A percentile compares a stretch with the other conserved stretches of the same genome.
Evolutionary conservation across 2,797 vertebrate species (phyloP).

Genomic region (Lacerta bilineata): DNA sequence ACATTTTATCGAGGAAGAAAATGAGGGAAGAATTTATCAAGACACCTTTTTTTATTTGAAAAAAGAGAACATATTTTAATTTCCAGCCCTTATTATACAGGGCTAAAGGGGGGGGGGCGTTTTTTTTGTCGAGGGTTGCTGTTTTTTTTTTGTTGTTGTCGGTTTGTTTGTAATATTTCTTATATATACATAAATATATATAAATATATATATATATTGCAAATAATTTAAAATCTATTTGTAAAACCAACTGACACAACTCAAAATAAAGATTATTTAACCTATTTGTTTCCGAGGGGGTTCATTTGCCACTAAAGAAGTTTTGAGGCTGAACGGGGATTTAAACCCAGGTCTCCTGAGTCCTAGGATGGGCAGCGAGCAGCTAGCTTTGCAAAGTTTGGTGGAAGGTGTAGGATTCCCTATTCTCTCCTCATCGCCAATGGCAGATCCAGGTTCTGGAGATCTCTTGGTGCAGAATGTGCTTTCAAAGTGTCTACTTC

Average conservation of each 20-base stretch:
- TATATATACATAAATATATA: constrained; percentile 56
- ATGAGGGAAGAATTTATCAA: constrained; percentile 59
- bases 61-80: constrained; percentile 68
- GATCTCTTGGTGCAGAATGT: too few species aligned
- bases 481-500: too few species aligned
- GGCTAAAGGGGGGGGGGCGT: neutral
- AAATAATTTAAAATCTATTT: constrained; percentile 70
- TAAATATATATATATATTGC: constrained; percentile 55
- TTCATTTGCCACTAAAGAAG: neutral
- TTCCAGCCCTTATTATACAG: constrained; percentile 37
- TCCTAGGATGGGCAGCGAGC: neutral
- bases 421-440: neutral
- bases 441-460: neutral
- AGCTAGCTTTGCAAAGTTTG: neutral
- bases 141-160: constrained; percentile 54
- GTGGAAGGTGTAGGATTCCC: neutral
- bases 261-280: constrained; percentile 87
- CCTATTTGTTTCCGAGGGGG: constrained; percentile 50
- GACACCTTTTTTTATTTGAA: constrained; percentile 54
- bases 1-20: constrained; percentile 64
- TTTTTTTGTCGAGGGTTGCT: constrained; percentile 33
- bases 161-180: constrained; percentile 67
- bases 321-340: neutral
- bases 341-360: neutral
- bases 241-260: constrained; percentile 77